Evolutionary conservation across 2,888 invertebrate genomes (phyloP).

Genomic region (Lasioglossum lativentre): DNA sequence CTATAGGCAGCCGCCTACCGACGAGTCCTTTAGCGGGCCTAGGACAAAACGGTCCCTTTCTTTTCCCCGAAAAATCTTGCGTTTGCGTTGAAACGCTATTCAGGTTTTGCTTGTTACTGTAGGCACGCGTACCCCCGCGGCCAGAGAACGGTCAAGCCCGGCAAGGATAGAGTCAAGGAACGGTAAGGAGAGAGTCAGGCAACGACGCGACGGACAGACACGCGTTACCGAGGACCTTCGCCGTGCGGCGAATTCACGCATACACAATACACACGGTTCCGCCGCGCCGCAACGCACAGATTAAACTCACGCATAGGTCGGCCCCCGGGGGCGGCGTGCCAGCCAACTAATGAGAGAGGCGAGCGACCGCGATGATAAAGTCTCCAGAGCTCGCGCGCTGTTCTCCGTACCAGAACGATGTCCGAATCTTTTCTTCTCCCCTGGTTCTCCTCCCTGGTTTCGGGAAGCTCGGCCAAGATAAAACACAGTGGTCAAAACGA

Average conservation of each 20-base stretch:
- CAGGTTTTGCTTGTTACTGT: not conserved
- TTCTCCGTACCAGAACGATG: slow-evolving; percentile 37
- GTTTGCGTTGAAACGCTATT: not conserved
- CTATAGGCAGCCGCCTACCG: no score
- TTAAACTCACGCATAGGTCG: slow-evolving; percentile 82
- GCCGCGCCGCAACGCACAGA: slow-evolving; percentile 76
- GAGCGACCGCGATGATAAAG: slow-evolving; percentile 78
- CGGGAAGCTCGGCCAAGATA: not conserved
- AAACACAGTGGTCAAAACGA: not conserved
- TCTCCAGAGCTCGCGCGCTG: slow-evolving; percentile 57
- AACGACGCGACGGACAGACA: slow-evolving; percentile 33
- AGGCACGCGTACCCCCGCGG: not conserved
- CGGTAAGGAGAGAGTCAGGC: not conserved
- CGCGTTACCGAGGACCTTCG: slow-evolving; percentile 45
- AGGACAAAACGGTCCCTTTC: no score
- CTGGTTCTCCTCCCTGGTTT: not conserved
- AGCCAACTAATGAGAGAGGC: slow-evolving; percentile 82
- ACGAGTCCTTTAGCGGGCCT: no score
- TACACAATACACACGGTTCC: slow-evolving; percentile 69
- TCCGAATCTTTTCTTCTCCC: slow-evolving; percentile 60
- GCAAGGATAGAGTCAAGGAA: not conserved
- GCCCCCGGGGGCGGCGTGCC: slow-evolving; percentile 79
- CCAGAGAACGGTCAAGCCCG: not conserved
- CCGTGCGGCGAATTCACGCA: slow-evolving; percentile 73
- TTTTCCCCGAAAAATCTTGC: not conserved